Evolutionary conservation across 2,888 invertebrate genomes (phyloP).

Genomic region (Harpalus rubripes): DNA sequence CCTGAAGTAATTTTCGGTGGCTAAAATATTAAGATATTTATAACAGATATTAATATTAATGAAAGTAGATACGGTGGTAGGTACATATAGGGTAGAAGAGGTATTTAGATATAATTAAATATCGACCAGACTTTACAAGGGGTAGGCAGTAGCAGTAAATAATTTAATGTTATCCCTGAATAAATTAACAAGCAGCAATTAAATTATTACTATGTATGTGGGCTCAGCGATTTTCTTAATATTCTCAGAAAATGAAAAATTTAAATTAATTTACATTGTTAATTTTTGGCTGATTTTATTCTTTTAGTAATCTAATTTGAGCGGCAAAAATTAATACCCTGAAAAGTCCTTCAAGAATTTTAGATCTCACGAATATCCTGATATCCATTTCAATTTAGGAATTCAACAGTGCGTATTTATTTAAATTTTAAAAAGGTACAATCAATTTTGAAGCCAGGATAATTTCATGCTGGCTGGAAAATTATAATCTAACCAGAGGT

Average conservation of each 20-base stretch:
- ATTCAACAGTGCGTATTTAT: neutral
- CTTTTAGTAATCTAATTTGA: slow-evolving; percentile 4
- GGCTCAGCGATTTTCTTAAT: slow-evolving; percentile 3
- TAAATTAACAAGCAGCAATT: slow-evolving; percentile 14
- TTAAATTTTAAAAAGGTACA: neutral
- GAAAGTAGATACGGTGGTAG: slow-evolving; percentile 17
- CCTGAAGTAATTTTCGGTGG: slow-evolving; percentile 4
- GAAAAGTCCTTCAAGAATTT: neutral
- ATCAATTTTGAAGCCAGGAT: too few species aligned
- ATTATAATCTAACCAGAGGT: too few species aligned
- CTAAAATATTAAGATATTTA: slow-evolving; percentile 19
- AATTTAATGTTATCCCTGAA: slow-evolving; percentile 29
- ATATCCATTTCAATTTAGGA: neutral
- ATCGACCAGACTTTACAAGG: slow-evolving; percentile 44
- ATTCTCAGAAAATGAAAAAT: slow-evolving; percentile 22
- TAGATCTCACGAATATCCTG: neutral
- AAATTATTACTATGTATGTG: slow-evolving; percentile 30
- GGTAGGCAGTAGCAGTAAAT: slow-evolving; percentile 48
- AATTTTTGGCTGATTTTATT: slow-evolving; percentile 30
- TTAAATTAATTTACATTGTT: slow-evolving; percentile 37
- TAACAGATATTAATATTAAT: slow-evolving; percentile 25
- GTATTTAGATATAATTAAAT: slow-evolving; percentile 52
- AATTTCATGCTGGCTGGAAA: too few species aligned
- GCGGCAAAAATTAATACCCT: slow-evolving; percentile 13
- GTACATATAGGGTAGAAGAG: slow-evolving; percentile 20